Base-by-base conservation (phyloP, 2,888 invertebrate species). In the Onchidella celtica region DNA sequence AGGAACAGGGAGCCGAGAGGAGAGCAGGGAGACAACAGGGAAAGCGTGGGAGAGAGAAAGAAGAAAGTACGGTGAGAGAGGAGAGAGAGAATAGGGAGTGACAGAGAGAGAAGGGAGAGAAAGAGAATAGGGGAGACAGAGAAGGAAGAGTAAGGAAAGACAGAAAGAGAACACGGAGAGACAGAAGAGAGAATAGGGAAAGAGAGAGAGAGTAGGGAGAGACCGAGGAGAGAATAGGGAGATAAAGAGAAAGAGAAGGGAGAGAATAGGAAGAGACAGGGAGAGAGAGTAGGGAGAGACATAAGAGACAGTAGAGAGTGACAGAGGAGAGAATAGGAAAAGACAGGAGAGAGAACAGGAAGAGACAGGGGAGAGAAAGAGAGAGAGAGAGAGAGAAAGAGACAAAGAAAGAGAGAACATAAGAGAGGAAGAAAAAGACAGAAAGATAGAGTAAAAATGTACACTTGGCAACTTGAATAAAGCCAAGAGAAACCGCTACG, bases 11-110 rank as follows among this genome's bases (percentile, higher is more conserved):
- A n/a, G n/a, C n/a, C n/a, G n/a, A n/a, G n/a, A n/a, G n/a, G n/a
- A n/a, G n/a, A n/a, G n/a, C n/a, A n/a, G n/a, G n/a, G n/a, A n/a
- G n/a, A n/a, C n/a, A n/a, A n/a, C n/a, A n/a, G n/a, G n/a, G 61
- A 29, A 24, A 27, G 79, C 14, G 79, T n/a, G 59, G 38, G 70
- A 40, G 61, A 27, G 40, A 63, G 65, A 57, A 59, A 55, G 73
- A 36, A 34, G 61, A 34, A 61, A n/a, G 36, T n/a, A 57, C 57
- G 59, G 21, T 59, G 34, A 79, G 27, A 61, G 24, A 11, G 55
- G 63, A 57, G 34, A 2, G 57, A 73, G 32, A 14, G 36, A 17
- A 29, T 27, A 29, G 36, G 11, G 57, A 24, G 57, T 11, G 77
- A 34, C 32, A 57, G 55, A 55, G 34, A 34, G 57, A 68, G 55